Conservation (phyloP, 1,140 invertebrate genomes). For the Calliphora vicina region DNA sequence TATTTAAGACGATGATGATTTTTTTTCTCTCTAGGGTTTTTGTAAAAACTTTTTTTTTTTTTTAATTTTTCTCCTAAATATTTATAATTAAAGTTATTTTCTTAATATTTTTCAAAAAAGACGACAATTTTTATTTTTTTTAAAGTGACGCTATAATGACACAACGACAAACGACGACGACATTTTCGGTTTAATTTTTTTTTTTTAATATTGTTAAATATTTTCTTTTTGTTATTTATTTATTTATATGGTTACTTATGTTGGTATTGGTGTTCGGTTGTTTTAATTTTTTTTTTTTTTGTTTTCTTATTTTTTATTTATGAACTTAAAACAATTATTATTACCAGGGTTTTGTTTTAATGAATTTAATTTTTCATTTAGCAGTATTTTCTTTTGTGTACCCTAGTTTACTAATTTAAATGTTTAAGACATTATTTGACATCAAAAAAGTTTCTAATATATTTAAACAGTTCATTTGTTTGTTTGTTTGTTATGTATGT, state of each 20-base stretch:
- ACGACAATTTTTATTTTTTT: neutral
- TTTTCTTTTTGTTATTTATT: neutral
- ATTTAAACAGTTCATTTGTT: too few relatives aligned
- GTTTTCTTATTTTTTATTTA: neutral
- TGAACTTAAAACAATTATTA: neutral
- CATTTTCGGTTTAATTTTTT: neutral
- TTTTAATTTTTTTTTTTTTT: neutral
- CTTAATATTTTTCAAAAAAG: neutral
- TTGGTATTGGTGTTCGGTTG: neutral
- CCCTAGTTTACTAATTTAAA: neutral
- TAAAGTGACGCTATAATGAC: neutral
- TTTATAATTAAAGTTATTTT: neutral
- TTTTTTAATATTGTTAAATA: neutral
- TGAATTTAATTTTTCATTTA: neutral
- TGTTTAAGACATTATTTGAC: neutral
- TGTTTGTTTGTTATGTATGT: too few relatives aligned
- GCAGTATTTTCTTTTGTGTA: too few relatives aligned
- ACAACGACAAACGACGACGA: neutral
- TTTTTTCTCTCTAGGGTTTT: too few relatives aligned
- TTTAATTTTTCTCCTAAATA: neutral
- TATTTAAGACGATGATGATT: conserved; percentile 2
- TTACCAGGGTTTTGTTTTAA: neutral
- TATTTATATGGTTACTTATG: neutral
- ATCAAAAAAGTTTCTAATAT: neutral
- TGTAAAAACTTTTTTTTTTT: neutral